These are phyloP conservation scores for Holacanthella duospinosa DNA, from an alignment of 2,888 invertebrate species.

Conservation along the genomic window DNA sequence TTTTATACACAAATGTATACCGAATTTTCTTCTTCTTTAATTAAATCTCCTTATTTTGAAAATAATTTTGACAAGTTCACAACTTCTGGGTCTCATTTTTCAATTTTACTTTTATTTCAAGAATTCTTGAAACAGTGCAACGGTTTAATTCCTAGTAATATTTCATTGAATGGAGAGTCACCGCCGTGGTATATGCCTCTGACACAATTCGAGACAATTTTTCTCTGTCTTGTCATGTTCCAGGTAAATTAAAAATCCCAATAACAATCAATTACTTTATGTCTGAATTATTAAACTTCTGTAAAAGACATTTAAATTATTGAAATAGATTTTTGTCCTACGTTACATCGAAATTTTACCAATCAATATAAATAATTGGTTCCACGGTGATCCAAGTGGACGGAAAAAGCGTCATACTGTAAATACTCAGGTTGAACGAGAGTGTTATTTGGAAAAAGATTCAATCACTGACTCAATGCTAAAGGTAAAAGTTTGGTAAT, in stretches of 20 bases:
- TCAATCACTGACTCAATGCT: background rate
- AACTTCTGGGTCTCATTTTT: no score
- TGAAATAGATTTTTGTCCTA: slow-evolving; percentile 21
- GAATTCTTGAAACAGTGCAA: background rate
- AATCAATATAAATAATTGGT: slow-evolving; percentile 26
- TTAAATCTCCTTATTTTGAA: no score
- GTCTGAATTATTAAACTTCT: no score
- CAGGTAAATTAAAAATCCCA: slow-evolving; percentile 17
- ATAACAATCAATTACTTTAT: no score
- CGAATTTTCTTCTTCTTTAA: no score
- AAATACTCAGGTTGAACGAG: no score
- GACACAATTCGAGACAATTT: slow-evolving; percentile 25
- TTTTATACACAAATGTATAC: no score
- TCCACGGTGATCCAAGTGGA: slow-evolving; percentile 23
- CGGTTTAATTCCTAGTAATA: background rate
- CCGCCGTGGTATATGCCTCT: slow-evolving; percentile 23
- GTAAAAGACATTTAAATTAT: no score
- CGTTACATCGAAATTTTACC: slow-evolving; percentile 27
- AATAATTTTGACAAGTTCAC: no score
- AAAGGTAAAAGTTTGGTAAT: background rate
- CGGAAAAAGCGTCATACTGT: slow-evolving; percentile 13
- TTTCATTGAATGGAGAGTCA: slow-evolving; percentile 8
- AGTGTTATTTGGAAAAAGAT: background rate
- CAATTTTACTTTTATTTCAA: background rate
- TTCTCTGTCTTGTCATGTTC: slow-evolving; percentile 23